These are phyloP conservation scores for Neolamprologus modestus DNA, from an alignment of 2,113 vertebrate species.

Conservation along the genomic window DNA sequence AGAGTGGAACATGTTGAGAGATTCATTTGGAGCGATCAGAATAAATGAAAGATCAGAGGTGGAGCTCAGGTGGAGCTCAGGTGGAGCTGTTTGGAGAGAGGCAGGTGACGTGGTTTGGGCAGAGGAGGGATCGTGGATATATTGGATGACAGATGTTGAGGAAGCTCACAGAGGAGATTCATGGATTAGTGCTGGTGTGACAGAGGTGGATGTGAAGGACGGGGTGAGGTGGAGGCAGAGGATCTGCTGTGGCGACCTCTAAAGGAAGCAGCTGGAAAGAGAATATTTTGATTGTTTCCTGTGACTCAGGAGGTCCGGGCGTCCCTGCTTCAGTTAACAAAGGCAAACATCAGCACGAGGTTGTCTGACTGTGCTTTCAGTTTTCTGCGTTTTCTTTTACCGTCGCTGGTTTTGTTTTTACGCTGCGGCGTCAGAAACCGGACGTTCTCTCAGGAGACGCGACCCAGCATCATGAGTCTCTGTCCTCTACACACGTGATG, in stretches of 20 bases:
- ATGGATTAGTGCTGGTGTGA: rapidly evolving
- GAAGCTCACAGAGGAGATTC: not conserved
- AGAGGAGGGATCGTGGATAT: not conserved
- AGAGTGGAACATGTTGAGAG: not conserved
- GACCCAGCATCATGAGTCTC: rapidly evolving
- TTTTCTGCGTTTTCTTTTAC: not conserved
- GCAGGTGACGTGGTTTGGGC: not conserved
- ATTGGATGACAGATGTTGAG: not conserved
- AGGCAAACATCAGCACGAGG: rapidly evolving
- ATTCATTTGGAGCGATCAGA: not conserved
- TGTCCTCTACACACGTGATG: rapidly evolving
- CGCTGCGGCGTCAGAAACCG: not conserved
- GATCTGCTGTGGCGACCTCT: not conserved
- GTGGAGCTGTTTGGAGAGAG: not conserved
- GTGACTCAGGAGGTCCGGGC: rapidly evolving
- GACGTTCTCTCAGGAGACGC: rapidly evolving
- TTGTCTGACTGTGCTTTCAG: not conserved
- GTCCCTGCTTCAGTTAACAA: not conserved
- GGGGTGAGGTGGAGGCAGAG: not conserved
- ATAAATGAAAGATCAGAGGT: not conserved
- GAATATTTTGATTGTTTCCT: not conserved
- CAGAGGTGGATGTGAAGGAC: rapidly evolving
- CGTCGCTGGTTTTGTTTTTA: not conserved
- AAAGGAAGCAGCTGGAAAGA: not conserved
- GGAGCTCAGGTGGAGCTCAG: not conserved